Evolutionary conservation across 2,888 invertebrate genomes (phyloP).

Genomic region (Diogma glabrata): DNA sequence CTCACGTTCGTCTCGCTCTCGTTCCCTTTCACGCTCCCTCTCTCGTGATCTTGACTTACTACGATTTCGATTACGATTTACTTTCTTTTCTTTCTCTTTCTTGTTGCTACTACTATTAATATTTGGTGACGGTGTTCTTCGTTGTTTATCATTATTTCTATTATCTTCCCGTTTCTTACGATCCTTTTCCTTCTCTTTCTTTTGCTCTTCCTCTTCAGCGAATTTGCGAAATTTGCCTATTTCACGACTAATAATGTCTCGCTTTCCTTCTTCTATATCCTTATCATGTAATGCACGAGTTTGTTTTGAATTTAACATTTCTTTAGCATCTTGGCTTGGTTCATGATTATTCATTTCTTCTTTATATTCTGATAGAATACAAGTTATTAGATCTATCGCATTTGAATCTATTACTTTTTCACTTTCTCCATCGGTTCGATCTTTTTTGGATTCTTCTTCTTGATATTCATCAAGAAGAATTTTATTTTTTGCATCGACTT

Average conservation of each 20-base stretch:
- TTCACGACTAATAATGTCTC: slow-evolving; percentile 91
- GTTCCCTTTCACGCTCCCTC: slow-evolving; percentile 36
- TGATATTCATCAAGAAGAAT: slow-evolving; percentile 87
- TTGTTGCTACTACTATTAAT: slow-evolving; percentile 35
- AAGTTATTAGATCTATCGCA: slow-evolving; percentile 64
- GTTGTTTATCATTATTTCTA: slow-evolving; percentile 33
- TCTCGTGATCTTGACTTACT: slow-evolving; percentile 37
- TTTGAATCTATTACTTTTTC: slow-evolving; percentile 48
- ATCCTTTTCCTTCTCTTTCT: slow-evolving; percentile 41
- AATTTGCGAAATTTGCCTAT: slow-evolving; percentile 96
- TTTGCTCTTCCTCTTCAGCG: slow-evolving; percentile 40
- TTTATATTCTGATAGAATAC: slow-evolving; percentile 73
- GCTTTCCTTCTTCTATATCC: slow-evolving; percentile 91
- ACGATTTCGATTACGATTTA: slow-evolving; percentile 23
- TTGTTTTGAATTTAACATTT: slow-evolving; percentile 22
- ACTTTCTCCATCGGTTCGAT: slow-evolving; percentile 42
- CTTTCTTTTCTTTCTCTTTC: slow-evolving; percentile 29
- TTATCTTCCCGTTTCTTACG: slow-evolving; percentile 35
- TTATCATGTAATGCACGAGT: slow-evolving; percentile 60
- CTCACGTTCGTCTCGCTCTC: slow-evolving; percentile 40
- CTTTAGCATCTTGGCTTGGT: slow-evolving; percentile 45
- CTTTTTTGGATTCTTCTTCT: slow-evolving; percentile 52
- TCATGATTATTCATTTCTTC: slow-evolving; percentile 62
- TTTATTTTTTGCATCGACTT: slow-evolving; percentile 96
- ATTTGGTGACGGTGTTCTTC: slow-evolving; percentile 32